These are phyloP conservation scores for Eulemur rufifrons DNA, from an alignment of 2,113 vertebrate genomes.

Conservation along the genomic window DNA sequence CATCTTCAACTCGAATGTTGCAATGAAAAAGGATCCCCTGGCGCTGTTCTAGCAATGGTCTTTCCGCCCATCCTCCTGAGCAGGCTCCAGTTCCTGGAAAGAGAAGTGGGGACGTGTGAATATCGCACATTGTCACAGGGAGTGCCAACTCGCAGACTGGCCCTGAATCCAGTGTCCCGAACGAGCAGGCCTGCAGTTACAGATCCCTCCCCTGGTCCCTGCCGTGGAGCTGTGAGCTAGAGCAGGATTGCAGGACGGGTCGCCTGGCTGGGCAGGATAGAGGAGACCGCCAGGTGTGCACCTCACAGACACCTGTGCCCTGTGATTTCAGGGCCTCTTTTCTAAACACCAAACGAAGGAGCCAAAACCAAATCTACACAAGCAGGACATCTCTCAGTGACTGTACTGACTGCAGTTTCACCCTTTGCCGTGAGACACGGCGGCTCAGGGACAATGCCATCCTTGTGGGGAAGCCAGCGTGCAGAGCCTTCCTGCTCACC, in stretches of 20 bases:
- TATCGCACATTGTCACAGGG: fast-evolving
- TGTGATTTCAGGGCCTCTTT: not conserved
- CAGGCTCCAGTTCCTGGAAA: not conserved
- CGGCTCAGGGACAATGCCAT: not conserved
- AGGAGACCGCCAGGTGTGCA: not conserved
- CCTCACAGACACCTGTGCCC: no score
- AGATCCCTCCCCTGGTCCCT: not conserved
- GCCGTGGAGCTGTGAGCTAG: not conserved
- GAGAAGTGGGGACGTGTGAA: not conserved
- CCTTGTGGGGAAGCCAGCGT: not conserved
- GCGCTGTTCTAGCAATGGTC: not conserved
- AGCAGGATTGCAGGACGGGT: not conserved
- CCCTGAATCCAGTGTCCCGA: not conserved
- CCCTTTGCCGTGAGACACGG: fast-evolving
- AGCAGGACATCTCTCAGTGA: not conserved
- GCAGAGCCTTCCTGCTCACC: fast-evolving
- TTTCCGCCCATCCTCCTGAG: not conserved
- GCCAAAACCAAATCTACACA: not conserved
- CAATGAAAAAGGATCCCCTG: not conserved
- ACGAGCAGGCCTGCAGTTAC: not conserved
- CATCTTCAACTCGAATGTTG: not conserved
- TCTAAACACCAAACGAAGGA: not conserved
- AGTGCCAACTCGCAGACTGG: not conserved
- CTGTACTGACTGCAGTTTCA: no score
- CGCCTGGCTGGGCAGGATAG: not conserved